Percentiles rank a stretch among this genome's conserved stretches.
These are phyloP conservation scores for Caenorhabditis sp. DNA, from an alignment of 2,888 invertebrate genomes.

Conservation along the genomic window DNA sequence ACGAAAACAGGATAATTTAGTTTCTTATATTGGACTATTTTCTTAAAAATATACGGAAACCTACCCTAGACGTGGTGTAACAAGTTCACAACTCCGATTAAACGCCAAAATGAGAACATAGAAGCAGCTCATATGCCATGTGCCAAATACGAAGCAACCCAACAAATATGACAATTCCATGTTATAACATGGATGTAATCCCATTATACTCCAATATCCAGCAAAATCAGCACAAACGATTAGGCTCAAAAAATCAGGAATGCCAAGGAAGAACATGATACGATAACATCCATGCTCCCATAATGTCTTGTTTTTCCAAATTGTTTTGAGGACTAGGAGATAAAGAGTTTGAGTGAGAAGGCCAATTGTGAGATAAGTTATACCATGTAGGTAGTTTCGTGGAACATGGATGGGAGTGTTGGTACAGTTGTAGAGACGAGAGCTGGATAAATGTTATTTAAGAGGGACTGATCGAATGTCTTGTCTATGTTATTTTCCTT, in stretches of 20 bases:
- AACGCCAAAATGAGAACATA: conserved; percentile 37
- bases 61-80: conserved; percentile 7
- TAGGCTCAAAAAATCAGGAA: conserved; percentile 26
- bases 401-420: conserved; percentile 4
- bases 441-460: conserved; percentile 5
- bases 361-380: conserved; percentile 6
- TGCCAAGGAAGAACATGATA: conserved; percentile 34
- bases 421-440: conserved; percentile 21
- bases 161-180: conserved; percentile 12
- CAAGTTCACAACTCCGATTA: conserved; percentile 29
- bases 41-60: neutral
- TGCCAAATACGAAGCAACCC: conserved; percentile 35
- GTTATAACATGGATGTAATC: conserved; percentile 25
- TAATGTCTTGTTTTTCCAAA: conserved; percentile 7
- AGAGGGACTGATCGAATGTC: neutral
- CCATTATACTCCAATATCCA: conserved; percentile 32
- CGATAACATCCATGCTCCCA: conserved; percentile 26
- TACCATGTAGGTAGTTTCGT: conserved; percentile 1
- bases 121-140: conserved; percentile 40
- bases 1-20: too few relatives aligned
- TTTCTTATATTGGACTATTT: too few relatives aligned
- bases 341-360: conserved; percentile 12
- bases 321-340: conserved; percentile 12
- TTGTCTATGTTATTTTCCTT: neutral
- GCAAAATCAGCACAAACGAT: conserved; percentile 33